These are phyloP conservation scores for Tragelaphus buxtoni DNA, from an alignment of 2,113 vertebrate species.

Conservation along the genomic window DNA sequence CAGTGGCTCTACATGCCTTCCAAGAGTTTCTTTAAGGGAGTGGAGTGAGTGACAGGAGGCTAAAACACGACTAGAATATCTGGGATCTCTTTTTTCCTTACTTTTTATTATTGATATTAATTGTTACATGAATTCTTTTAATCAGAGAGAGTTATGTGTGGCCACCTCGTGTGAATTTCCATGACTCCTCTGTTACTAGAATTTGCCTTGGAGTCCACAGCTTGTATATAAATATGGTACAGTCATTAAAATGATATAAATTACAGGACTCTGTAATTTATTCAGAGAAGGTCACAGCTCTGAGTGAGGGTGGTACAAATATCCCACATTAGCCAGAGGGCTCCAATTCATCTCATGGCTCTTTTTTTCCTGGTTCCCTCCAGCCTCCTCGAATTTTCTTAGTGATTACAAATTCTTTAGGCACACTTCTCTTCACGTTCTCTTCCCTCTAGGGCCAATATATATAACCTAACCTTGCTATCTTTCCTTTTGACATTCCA, in stretches of 20 bases:
- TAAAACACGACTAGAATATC: not conserved
- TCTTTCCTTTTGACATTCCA: not conserved
- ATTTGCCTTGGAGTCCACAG: not conserved
- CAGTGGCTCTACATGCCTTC: not conserved
- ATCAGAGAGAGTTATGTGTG: not conserved
- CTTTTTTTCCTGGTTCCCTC: not conserved
- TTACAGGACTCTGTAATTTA: not conserved
- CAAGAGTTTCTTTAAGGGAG: not conserved
- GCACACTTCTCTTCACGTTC: not conserved
- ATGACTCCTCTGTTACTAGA: not conserved
- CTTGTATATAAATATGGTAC: not conserved
- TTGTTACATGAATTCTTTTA: not conserved
- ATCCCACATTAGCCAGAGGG: not conserved
- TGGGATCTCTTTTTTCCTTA: not conserved
- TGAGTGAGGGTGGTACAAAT: not conserved
- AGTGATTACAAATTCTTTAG: not conserved
- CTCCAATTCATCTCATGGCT: not conserved
- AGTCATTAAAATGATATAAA: not conserved
- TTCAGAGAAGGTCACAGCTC: not conserved
- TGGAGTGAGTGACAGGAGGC: fast-evolving
- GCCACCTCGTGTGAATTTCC: not conserved
- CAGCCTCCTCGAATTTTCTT: not conserved
- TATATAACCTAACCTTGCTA: not conserved
- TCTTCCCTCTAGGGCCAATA: not conserved
- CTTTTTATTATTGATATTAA: not conserved